These are phyloP conservation scores for Amniataba percoides DNA, from an alignment of 2,797 vertebrate species.

Conservation along the genomic window DNA sequence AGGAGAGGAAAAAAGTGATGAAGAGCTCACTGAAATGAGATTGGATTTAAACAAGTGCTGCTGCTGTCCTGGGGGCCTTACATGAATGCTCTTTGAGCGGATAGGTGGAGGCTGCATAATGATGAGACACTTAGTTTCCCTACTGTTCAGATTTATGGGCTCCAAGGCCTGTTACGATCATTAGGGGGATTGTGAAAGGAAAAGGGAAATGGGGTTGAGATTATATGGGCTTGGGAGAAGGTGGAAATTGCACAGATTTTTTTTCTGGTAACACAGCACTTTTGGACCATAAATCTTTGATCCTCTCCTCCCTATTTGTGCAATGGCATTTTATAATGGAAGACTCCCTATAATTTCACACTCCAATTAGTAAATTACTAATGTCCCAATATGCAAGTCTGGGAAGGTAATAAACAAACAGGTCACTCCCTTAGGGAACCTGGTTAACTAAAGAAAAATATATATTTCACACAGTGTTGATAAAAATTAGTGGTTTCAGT, in stretches of 20 bases:
- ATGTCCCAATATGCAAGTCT: constrained; percentile 45
- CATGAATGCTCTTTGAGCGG: constrained; percentile 64
- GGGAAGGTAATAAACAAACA: constrained; percentile 54
- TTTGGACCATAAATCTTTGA: constrained; percentile 82
- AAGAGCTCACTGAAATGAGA: constrained; percentile 78
- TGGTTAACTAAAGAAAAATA: constrained; percentile 17
- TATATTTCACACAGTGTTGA: background rate
- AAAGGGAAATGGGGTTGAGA: constrained; percentile 70
- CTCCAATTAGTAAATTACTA: constrained; percentile 81
- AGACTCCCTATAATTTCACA: constrained; percentile 77
- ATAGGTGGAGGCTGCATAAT: constrained; percentile 79
- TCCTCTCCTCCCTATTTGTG: constrained; percentile 71
- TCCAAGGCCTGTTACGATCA: constrained; percentile 76
- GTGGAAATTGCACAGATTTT: constrained; percentile 62
- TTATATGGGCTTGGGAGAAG: constrained; percentile 64
- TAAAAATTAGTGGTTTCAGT: background rate
- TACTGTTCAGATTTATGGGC: constrained; percentile 80
- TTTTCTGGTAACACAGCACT: constrained; percentile 75
- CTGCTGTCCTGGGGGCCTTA: constrained; percentile 70
- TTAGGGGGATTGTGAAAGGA: constrained; percentile 74
- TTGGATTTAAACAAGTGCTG: constrained; percentile 79
- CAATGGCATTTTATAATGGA: constrained; percentile 70
- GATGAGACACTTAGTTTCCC: constrained; percentile 82
- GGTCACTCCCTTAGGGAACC: constrained; percentile 46
- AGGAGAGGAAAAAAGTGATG: constrained; percentile 60